These are phyloP conservation scores for Antennarius striatus DNA, from an alignment of 2,113 vertebrate species.

Conservation along the genomic window DNA sequence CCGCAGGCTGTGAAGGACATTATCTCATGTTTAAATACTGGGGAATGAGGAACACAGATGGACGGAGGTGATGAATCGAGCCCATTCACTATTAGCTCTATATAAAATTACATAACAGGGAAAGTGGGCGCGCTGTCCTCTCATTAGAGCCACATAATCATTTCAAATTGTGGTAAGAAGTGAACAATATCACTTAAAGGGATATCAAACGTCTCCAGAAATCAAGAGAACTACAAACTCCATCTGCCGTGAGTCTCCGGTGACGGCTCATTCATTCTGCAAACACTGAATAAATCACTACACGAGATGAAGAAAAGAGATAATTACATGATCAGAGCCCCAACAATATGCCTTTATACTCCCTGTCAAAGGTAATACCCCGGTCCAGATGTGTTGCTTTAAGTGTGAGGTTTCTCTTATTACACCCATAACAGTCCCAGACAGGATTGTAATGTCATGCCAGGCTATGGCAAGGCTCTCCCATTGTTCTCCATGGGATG, in stretches of 20 bases:
- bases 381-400: constrained; percentile 68
- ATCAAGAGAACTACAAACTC: constrained; percentile 37
- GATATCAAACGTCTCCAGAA: constrained; percentile 17
- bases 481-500: constrained; percentile 71
- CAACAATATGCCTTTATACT: constrained; percentile 69
- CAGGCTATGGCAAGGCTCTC: constrained; percentile 58
- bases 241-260: constrained; percentile 12
- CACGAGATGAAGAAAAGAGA: constrained; percentile 59
- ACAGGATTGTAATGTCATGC: constrained; percentile 67
- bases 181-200: constrained; percentile 16
- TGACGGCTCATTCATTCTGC: constrained; percentile 17
- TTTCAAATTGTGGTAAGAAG: constrained; percentile 44
- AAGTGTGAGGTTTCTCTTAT: constrained; percentile 70
- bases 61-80: constrained; percentile 54
- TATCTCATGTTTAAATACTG: constrained; percentile 59
- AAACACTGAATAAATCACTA: constrained; percentile 33
- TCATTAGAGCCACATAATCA: constrained; percentile 55
- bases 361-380: constrained; percentile 50
- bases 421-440: constrained; percentile 74
- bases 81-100: constrained; percentile 55
- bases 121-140: constrained; percentile 43
- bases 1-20: constrained; percentile 61
- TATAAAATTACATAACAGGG: constrained; percentile 61
- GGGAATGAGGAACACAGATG: constrained; percentile 74
- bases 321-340: constrained; percentile 62